Percentiles rank a stretch among this genome's conserved stretches.
Evolutionary conservation across 2,113 vertebrate genomes (phyloP).

Genomic region (Phyllopteryx taeniolatus): DNA sequence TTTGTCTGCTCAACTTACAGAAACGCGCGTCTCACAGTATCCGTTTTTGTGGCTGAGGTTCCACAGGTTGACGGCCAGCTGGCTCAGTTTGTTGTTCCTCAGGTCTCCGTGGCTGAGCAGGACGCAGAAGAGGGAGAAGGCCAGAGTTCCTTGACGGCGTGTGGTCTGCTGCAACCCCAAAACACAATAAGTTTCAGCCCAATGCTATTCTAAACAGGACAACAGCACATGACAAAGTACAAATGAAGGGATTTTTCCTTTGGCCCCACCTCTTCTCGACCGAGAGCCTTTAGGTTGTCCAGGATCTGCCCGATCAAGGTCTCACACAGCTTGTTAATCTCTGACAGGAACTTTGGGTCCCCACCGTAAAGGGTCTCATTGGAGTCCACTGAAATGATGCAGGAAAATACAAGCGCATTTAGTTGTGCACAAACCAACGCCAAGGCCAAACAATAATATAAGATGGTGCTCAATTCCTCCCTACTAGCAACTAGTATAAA

Average conservation of each 20-base stretch:
- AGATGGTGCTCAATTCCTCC: too few species aligned
- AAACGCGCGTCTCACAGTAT: conserved; percentile 83
- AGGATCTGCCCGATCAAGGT: conserved; percentile 90
- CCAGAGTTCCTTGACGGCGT: conserved; percentile 82
- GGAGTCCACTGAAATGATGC: conserved; percentile 81
- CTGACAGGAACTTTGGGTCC: conserved; percentile 90
- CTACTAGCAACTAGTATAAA: too few species aligned
- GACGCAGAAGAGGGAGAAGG: conserved; percentile 86
- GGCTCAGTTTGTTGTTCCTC: conserved; percentile 91
- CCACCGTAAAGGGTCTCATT: conserved; percentile 94
- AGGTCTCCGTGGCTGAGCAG: conserved; percentile 91
- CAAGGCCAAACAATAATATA: background rate
- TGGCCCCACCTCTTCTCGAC: conserved; percentile 84
- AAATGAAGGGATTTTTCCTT: background rate
- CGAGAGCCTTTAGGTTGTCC: conserved; percentile 88
- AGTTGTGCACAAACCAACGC: background rate
- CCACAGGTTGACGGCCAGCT: conserved; percentile 91
- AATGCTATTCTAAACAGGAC: background rate
- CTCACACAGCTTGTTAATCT: conserved; percentile 91
- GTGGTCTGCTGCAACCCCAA: conserved; percentile 59
- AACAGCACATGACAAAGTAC: background rate
- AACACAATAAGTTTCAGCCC: background rate
- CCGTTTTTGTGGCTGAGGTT: conserved; percentile 93
- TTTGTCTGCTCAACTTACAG: conserved; percentile 70
- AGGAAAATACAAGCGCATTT: background rate